Conservation (phyloP, 2,113 vertebrate genomes). For the Vireo altiloquus region DNA sequence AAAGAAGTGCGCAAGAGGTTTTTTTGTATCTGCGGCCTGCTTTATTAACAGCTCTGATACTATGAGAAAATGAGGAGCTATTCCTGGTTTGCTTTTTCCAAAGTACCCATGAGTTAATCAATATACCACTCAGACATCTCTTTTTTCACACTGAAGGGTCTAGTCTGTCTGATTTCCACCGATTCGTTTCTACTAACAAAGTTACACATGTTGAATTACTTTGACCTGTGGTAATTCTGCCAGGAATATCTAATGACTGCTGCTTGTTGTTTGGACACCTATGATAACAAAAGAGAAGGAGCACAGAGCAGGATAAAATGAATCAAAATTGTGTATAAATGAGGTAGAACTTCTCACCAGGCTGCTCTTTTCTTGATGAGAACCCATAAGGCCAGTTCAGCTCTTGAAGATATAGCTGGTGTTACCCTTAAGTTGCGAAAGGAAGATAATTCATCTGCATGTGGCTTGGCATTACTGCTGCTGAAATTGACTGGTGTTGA, state of each 20-base stretch:
- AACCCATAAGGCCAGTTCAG: rapidly evolving
- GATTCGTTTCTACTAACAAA: neutral
- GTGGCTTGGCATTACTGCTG: neutral
- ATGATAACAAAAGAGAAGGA: neutral
- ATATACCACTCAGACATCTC: neutral
- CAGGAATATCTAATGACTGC: neutral
- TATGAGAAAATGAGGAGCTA: neutral
- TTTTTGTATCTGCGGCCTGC: neutral
- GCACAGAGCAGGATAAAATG: neutral
- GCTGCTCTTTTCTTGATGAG: neutral
- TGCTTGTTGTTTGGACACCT: neutral
- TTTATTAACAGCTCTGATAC: neutral
- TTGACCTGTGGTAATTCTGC: neutral
- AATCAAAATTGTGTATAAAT: neutral
- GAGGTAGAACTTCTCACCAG: neutral
- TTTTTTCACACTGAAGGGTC: neutral
- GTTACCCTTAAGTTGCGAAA: neutral
- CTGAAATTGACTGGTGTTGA: neutral
- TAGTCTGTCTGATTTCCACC: neutral
- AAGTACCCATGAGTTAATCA: neutral
- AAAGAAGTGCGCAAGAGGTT: neutral
- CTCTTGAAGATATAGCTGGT: neutral
- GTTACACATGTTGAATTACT: neutral
- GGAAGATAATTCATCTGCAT: neutral
- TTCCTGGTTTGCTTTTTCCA: neutral